Percentiles rank a stretch among this genome's conserved stretches.
phyloP scores from a whole-genome alignment of 92 coral and sea anemone genomes.

The Actinostola sp. region DNA sequence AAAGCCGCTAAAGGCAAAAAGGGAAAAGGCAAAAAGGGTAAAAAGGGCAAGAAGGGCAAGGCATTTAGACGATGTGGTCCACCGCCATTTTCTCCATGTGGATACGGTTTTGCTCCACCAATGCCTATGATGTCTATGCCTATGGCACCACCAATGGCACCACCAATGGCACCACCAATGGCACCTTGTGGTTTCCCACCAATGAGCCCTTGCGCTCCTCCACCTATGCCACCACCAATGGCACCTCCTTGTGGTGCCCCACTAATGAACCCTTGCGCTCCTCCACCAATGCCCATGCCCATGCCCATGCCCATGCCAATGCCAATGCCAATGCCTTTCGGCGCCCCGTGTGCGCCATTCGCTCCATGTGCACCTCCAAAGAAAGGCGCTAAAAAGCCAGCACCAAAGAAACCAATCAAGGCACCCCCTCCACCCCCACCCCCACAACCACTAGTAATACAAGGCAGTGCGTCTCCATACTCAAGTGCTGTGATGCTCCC shows the following conservation, averaged over 20 bases:
- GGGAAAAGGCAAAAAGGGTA: constrained; percentile 8
- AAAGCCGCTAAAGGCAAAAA: constrained; percentile 13
- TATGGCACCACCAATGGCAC: constrained; percentile 33
- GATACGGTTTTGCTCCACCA: constrained; percentile 26
- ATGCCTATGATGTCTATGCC: constrained; percentile 40
- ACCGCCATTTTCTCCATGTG: constrained; percentile 46
- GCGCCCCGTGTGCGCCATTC: constrained; percentile 44
- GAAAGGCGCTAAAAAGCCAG: constrained; percentile 26
- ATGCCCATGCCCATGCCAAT: constrained; percentile 32
- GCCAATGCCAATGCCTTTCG: constrained; percentile 58
- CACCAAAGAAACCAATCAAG: constrained; percentile 50
- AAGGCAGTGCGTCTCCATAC: constrained; percentile 44
- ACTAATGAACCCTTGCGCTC: constrained; percentile 44
- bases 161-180: neutral
- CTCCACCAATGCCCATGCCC: constrained; percentile 35
- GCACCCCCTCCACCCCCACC: constrained; percentile 39
- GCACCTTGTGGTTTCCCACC: constrained; percentile 49
- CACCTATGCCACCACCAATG: constrained; percentile 3
- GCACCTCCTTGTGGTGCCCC: constrained; percentile 9
- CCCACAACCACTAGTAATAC: constrained; percentile 35
- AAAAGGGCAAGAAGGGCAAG: constrained; percentile 12
- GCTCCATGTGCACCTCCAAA: constrained; percentile 51
- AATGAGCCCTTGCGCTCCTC: constrained; percentile 19
- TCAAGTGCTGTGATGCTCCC: constrained; percentile 52
- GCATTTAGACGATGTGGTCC: constrained; percentile 35